These are phyloP conservation scores for Phenacoccus solenopsis DNA, from an alignment of 1,140 invertebrate species.

Conservation along the genomic window DNA sequence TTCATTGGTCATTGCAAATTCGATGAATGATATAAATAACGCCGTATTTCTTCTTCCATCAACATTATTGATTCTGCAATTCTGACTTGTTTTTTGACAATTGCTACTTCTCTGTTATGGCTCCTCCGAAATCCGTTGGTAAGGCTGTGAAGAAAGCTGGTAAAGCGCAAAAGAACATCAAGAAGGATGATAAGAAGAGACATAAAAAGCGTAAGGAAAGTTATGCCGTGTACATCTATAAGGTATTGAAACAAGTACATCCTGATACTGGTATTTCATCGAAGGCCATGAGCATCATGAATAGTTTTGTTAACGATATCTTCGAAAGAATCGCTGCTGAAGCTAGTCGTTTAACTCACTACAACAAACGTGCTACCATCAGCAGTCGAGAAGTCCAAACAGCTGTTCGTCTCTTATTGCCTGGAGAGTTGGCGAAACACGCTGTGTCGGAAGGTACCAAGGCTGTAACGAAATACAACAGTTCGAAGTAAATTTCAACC, in stretches of 20 bases:
- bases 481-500: constrained; percentile 40
- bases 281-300: constrained; percentile 48
- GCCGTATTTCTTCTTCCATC: no score
- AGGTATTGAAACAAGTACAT: constrained; percentile 56
- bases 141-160: constrained; percentile 38
- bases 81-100: no score
- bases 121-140: not conserved
- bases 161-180: constrained; percentile 43
- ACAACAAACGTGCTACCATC: constrained; percentile 42
- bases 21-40: no score
- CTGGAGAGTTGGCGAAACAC: constrained; percentile 41
- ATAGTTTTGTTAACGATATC: constrained; percentile 51
- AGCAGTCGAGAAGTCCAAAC: constrained; percentile 48
- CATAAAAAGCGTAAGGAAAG: constrained; percentile 48
- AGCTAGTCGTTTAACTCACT: constrained; percentile 37
- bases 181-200: constrained; percentile 36
- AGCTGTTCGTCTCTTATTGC: constrained; percentile 44
- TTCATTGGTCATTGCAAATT: no score
- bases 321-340: constrained; percentile 41
- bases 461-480: constrained; percentile 33
- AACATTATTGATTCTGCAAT: no score
- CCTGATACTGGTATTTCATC: constrained; percentile 53
- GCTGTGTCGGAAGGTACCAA: constrained; percentile 30
- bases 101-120: not conserved
- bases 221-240: constrained; percentile 57